phyloP scores from a whole-genome alignment of 2,888 invertebrate genomes.

The Drosophila flavopinicola region DNA sequence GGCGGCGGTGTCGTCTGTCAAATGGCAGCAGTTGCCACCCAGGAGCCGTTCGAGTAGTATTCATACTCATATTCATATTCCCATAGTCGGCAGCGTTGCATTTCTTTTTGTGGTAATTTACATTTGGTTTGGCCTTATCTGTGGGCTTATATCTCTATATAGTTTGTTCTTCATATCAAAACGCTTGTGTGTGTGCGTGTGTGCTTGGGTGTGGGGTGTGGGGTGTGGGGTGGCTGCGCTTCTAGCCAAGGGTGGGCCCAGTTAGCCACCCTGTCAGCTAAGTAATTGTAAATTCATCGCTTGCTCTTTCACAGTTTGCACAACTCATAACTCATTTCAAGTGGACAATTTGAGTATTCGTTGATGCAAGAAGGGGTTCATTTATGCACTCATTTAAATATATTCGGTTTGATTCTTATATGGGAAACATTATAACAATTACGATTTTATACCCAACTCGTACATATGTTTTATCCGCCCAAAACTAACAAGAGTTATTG shows the following conservation, averaged over 20 bases:
- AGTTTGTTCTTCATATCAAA: not conserved
- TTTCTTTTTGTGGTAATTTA: constrained; percentile 72
- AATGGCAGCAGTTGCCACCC: constrained; percentile 21
- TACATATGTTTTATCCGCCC: too few relatives aligned
- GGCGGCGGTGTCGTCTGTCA: constrained; percentile 38
- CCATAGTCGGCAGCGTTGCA: constrained; percentile 33
- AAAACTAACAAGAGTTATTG: too few relatives aligned
- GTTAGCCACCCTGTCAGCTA: constrained; percentile 43
- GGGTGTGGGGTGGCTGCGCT: constrained; percentile 33
- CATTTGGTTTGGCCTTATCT: constrained; percentile 61
- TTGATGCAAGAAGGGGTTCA: not conserved
- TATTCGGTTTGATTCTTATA: too few relatives aligned
- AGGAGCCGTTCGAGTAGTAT: constrained; percentile 3
- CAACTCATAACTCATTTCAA: constrained; percentile 41
- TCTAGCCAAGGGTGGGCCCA: constrained; percentile 21
- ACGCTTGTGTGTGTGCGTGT: constrained; percentile 4
- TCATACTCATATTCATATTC: constrained; percentile 2
- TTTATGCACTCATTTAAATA: too few relatives aligned
- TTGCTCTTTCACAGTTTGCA: constrained; percentile 38
- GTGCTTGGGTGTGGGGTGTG: not conserved
- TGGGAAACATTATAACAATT: too few relatives aligned
- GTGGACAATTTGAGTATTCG: constrained; percentile 28
- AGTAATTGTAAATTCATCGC: constrained; percentile 38
- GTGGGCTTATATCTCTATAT: constrained; percentile 45
- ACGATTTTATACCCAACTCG: too few relatives aligned